Percentiles rank a stretch among this genome's conserved stretches.
These are phyloP conservation scores for Coreoperca whiteheadi DNA, from an alignment of 2,113 vertebrate species.

Conservation along the genomic window DNA sequence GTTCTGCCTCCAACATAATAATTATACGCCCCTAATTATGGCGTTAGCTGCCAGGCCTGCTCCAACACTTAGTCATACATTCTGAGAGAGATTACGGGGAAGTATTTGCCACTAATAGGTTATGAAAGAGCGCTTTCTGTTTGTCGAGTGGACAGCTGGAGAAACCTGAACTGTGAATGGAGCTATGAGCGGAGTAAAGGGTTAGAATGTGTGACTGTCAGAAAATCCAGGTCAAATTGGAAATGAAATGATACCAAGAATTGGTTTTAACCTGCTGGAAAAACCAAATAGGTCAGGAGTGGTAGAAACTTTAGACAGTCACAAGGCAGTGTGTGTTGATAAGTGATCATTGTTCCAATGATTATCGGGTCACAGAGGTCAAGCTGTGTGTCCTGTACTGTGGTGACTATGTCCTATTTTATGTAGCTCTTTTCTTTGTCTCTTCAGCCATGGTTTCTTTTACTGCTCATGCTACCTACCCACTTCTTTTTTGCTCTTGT, in stretches of 20 bases:
- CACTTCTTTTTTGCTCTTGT: background rate
- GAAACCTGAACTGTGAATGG: constrained; percentile 65
- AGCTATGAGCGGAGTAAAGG: background rate
- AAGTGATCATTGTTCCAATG: constrained; percentile 19
- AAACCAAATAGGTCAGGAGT: constrained; percentile 12
- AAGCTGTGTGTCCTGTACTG: background rate
- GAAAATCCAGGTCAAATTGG: constrained; percentile 50
- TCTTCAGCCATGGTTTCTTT: background rate
- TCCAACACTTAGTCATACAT: constrained; percentile 72
- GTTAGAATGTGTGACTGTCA: constrained; percentile 33
- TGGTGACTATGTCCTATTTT: background rate
- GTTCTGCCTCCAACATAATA: constrained; percentile 69
- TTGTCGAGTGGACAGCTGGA: constrained; percentile 67
- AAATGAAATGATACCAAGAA: constrained; percentile 31
- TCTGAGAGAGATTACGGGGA: constrained; percentile 69
- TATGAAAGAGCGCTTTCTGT: constrained; percentile 75
- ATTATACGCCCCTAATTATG: constrained; percentile 71
- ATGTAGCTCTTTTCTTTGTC: background rate
- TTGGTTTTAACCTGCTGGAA: constrained; percentile 10
- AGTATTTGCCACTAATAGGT: constrained; percentile 70
- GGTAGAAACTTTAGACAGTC: constrained; percentile 24
- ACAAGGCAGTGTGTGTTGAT: background rate
- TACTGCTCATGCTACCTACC: background rate
- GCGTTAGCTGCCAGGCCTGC: constrained; percentile 54
- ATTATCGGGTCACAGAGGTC: constrained; percentile 18